Evolutionary conservation across 2,113 vertebrate genomes (phyloP), one percentile per base, ranked within the genome.

Genomic region (Sprattus sprattus): DNA sequence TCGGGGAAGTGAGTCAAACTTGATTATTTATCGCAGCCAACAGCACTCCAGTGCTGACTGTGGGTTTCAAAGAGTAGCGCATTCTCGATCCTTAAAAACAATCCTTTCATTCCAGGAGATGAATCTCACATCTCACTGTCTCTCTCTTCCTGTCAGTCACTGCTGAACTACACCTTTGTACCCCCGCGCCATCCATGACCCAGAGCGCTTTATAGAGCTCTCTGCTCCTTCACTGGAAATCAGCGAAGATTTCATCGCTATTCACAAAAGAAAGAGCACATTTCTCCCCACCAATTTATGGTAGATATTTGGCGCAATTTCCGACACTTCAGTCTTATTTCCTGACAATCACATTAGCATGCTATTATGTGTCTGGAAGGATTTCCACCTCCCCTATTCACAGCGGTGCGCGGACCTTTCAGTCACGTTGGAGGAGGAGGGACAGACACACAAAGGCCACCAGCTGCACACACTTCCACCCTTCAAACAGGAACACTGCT

Each of bases 401-500:
- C 87, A 91, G 82, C 52, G 87, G 92, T 91, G 90, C 9, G 83
- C 92, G 92, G 93, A 93, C 93, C 92, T 92, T 92, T 92, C 91
- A 92, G 88, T 89, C 88, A 83, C 82, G 81, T 64, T 83, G 32
- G 83, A 50, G 85, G 86, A 88, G 87, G 88, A 87, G 89, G 84
- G 84, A 86, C 83, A 57, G 49, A 85, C 89, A 91, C 87, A 95
- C 93, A 95, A 95, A 95, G 91, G 89, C 89, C 92, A 93, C 92
- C 94, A 95, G 94, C 95, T 95, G 95, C 93, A 95, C 90, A 89
- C 93, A 94, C 94, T 95, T 93, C 90, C 92, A 89, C 85, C 81
- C 86, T 84, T 60, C 83, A 86, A 85, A 87, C 84, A 47, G 84
- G 85, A 86, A 84, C 64, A 86, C 64, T 85, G 54, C n/a, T 75